phyloP scores from a whole-genome alignment of 2,888 invertebrate species.

The Toxonevra muliebris region DNA sequence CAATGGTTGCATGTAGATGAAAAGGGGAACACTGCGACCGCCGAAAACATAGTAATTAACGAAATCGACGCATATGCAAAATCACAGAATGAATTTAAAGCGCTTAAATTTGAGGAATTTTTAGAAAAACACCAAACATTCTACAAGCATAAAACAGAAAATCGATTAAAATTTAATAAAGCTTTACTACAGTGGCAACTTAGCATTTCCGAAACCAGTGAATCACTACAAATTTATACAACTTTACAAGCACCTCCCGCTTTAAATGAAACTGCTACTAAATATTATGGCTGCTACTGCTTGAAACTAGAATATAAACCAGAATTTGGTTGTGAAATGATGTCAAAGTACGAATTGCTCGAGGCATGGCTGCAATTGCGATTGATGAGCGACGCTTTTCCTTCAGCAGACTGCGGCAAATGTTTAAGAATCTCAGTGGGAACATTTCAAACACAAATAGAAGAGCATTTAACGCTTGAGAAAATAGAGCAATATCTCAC shows the following conservation, averaged over 20 bases:
- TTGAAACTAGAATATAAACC: constrained; percentile 59
- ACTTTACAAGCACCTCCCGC: constrained; percentile 43
- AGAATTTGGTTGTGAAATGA: constrained; percentile 56
- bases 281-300: constrained; percentile 41
- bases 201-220: constrained; percentile 3
- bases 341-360: constrained; percentile 55
- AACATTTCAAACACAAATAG: constrained; percentile 46
- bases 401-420: constrained; percentile 30
- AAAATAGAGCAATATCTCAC: constrained; percentile 48
- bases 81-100: constrained; percentile 31
- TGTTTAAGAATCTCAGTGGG: constrained; percentile 49
- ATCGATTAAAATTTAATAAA: constrained; percentile 36
- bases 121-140: constrained; percentile 22
- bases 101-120: constrained; percentile 34
- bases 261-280: constrained; percentile 22
- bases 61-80: constrained; percentile 1
- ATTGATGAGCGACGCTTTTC: constrained; percentile 35
- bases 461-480: constrained; percentile 44
- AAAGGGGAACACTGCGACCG: background rate
- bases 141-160: background rate
- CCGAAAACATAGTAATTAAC: background rate
- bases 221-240: constrained; percentile 41
- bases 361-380: constrained; percentile 54
- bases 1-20: constrained; percentile 18
- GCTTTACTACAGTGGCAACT: constrained; percentile 49